Base-by-base conservation (phyloP, 1,140 invertebrate species). In the Nasonia giraulti region DNA sequence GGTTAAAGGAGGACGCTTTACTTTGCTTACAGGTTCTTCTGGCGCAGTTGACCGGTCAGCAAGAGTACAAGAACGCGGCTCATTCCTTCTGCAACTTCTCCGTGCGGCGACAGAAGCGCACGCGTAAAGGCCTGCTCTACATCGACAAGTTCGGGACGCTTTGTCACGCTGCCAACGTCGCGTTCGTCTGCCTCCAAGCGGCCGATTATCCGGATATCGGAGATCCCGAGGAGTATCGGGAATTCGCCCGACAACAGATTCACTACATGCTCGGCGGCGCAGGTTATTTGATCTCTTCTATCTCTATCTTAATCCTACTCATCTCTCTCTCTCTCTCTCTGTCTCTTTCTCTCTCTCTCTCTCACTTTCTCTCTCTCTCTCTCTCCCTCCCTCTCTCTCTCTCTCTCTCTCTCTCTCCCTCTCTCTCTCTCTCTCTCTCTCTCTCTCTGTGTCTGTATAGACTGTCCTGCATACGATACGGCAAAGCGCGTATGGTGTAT, bases 201-300 rank as follows among this genome's bases (percentile, higher is more conserved):
- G 93, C 94, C 0, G 91, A 94, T 83, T 87, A 83, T 86, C 66
- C 93, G 89, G 78, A 91, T 90, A 87, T 92, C 87, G 71, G 87
- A 1, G 71, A 90, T 75, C 80, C 90, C 0, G 83, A 91, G 50
- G 90, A 90, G 83, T 94, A 95, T 89, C 87, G 93, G 31, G 88
- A 92, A 80, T 95, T 95, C 89, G 95, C 95, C 11, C 92, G 93
- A 87, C 88, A 93, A 86, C 95, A 96, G 90, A 94, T 96, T 71
- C 89, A 94, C 86, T 96, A 96, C 89, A 94, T 95, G 83, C 91
- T 96, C 0, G 95, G 95, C 2, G 92, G 94, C 82, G 86, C 80
- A 44, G 91, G 90, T 90, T 74, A 87, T 73, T 80, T 82, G 7
- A 12, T 37, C 33, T 37, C 33, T 37, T 37, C 2, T 37, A 37